Conservation (phyloP, 2,797 vertebrate species). For the Varecia variegata region DNA sequence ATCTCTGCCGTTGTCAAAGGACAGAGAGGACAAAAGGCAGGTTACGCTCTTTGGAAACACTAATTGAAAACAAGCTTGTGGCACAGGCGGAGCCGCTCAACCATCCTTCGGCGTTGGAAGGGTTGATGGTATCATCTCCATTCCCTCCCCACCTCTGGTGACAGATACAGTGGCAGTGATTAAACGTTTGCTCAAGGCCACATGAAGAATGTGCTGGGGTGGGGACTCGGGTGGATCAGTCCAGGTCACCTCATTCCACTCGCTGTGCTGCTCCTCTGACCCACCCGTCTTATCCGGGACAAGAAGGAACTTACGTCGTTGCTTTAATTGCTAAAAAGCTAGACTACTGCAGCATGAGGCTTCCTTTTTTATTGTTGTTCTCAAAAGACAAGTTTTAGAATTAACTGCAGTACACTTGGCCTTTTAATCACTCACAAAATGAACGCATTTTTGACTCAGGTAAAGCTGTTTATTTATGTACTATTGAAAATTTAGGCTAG, state of each 20-base stretch:
- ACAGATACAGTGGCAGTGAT: fast-evolving
- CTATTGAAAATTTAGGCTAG: neutral
- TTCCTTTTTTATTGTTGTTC: neutral
- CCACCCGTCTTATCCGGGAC: fast-evolving
- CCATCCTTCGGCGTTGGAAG: fast-evolving
- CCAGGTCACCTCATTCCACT: neutral
- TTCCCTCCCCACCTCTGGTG: fast-evolving
- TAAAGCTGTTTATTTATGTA: neutral
- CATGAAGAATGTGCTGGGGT: fast-evolving
- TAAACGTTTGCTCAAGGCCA: neutral
- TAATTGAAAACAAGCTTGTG: neutral
- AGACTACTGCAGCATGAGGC: neutral
- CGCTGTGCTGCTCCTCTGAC: no score
- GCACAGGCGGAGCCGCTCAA: neutral
- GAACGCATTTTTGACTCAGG: neutral
- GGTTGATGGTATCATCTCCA: fast-evolving
- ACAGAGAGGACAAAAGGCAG: no score
- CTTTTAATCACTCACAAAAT: neutral
- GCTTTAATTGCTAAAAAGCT: neutral
- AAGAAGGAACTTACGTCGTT: fast-evolving
- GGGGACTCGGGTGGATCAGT: fast-evolving
- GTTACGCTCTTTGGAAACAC: neutral
- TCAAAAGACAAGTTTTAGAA: neutral
- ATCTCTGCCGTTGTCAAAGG: neutral
- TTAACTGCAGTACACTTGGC: no score